These are phyloP conservation scores for Bujurquina vittata DNA, from an alignment of 2,113 vertebrate species.

Conservation along the genomic window DNA sequence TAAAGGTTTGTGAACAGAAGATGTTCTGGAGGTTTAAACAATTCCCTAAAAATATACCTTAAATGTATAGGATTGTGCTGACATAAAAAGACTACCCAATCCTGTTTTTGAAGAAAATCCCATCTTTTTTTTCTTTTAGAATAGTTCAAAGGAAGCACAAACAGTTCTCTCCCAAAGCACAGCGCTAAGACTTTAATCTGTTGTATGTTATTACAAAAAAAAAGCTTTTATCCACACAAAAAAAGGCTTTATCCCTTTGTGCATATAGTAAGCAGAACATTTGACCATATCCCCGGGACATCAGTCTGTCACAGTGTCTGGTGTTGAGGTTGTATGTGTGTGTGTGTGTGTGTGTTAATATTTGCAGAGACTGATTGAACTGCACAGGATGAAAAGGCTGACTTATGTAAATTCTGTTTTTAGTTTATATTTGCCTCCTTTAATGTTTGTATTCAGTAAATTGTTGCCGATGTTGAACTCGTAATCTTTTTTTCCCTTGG, in stretches of 20 bases:
- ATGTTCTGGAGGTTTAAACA: not conserved
- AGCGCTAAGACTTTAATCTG: slow-evolving; percentile 48
- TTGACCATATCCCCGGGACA: slow-evolving; percentile 52
- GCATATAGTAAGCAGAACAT: slow-evolving; percentile 45
- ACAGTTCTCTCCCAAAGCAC: slow-evolving; percentile 22
- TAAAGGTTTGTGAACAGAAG: not conserved
- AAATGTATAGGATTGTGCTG: not conserved
- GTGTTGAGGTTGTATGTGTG: not conserved
- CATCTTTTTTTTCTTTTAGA: slow-evolving; percentile 17
- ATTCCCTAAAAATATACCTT: not conserved
- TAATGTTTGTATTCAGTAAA: slow-evolving; percentile 28
- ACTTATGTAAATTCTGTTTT: slow-evolving; percentile 41
- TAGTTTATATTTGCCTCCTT: slow-evolving; percentile 17
- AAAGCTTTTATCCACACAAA: slow-evolving; percentile 29
- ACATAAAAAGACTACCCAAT: not conserved
- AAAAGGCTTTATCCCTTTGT: slow-evolving; percentile 45
- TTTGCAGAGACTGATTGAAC: slow-evolving; percentile 50
- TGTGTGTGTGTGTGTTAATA: not conserved
- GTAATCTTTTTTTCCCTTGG: slow-evolving; percentile 5
- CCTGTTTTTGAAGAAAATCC: slow-evolving; percentile 3
- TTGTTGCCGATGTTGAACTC: slow-evolving; percentile 25
- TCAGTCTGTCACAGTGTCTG: slow-evolving; percentile 40
- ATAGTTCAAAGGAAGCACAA: slow-evolving; percentile 44
- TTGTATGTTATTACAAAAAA: slow-evolving; percentile 38
- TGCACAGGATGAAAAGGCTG: slow-evolving; percentile 18